Base-by-base conservation (phyloP, 2,888 invertebrate genomes). In the Pasiphila rectangulata region DNA sequence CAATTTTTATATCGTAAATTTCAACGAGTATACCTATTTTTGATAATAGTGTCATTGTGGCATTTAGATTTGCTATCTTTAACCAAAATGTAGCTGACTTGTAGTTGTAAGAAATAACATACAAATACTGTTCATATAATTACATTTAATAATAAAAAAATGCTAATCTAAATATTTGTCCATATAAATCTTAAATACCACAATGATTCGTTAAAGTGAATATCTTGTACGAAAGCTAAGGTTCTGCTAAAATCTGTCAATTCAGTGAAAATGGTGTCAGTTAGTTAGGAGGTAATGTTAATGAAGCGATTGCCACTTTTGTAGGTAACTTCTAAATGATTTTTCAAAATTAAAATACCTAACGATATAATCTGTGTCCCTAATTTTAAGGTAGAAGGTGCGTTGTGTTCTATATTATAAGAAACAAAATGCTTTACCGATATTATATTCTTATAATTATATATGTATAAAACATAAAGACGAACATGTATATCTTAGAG, bases 381-480 rank as follows among this genome's bases (percentile, higher is more conserved):
- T 62, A 64, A 63, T 45, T 46, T 44, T 48, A 56, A 69, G 67
- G 67, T 70, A 77, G 72, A 80, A 76, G 82, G 79, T 84, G 80
- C 79, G 79, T 80, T 85, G 83, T 87, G 85, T 83, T 83, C 76
- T 79, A 78, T 69, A 69, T 67, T 65, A 72, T 80, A 79, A 83
- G 76, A 76, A 78, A 83, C 71, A 82, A 85, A 87, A 87, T 87
- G 88, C 88, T 88, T 88, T 87, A 87, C 86, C 76, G 82, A 85
- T 78, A 84, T 79, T 87, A 83, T 88, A 88, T 88, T 88, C 88
- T 88, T 88, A 86, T 88, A 88, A 83, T 84, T 68, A 64, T 88
- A 86, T 86, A 83, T 87, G 85, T 87, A 87, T 45, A 50, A 50
- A 50, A 50, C 36, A 27, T 50, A 80, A 85, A 74, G 81, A 79